Base-by-base conservation (phyloP, 1,140 invertebrate genomes). In the Pollicipes pollicipes region DNA sequence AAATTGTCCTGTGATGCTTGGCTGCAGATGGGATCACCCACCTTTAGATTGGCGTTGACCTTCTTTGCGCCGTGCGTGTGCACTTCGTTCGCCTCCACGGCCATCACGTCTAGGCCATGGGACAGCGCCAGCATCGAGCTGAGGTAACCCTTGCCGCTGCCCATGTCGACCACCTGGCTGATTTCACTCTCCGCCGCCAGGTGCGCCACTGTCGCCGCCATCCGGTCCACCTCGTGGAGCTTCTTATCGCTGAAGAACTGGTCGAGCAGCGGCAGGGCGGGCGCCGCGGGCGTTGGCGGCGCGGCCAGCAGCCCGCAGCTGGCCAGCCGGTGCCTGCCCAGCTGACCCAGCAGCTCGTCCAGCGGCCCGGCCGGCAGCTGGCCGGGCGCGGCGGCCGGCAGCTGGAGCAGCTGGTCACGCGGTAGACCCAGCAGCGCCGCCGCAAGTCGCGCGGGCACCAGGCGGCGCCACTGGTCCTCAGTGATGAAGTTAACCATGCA, bases 61-160 rank as follows among this genome's bases (percentile, higher is more conserved):
- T 58, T 58, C 45, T 58, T 10, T 21, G 45, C 45, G 13, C 45
- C 45, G 45, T 58, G 45, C 13, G 10, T 58, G 17, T 58, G 45
- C 45, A 58, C 45, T 21, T 58, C 45, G 24, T 58, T 58, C 45
- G 45, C 45, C 17, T 58, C 45, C 45, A 58, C 45, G 2, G 45
- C 90, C 4, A 94, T 80, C 31, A 91, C 88, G 30, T 85, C 85
- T 69, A 90, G 79, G 13, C 84, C 78, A 80, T 89, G 85, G 70
- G 86, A 82, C 6, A 91, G 82, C 0, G 87, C 83, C 67, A 95
- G 79, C 70, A 88, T 83, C 0, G 86, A 86, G 35, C 88, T 88
- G 0, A 94, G 79, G 80, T 93, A 91, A 0, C 90, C 91, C 78
- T 90, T 90, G 0, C 91, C 91, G 79, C 91, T 91, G 0, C 91